Percentiles rank a stretch among this genome's conserved stretches.
phyloP scores from a whole-genome alignment of 2,888 invertebrate genomes.

The Xylophagus ater region DNA sequence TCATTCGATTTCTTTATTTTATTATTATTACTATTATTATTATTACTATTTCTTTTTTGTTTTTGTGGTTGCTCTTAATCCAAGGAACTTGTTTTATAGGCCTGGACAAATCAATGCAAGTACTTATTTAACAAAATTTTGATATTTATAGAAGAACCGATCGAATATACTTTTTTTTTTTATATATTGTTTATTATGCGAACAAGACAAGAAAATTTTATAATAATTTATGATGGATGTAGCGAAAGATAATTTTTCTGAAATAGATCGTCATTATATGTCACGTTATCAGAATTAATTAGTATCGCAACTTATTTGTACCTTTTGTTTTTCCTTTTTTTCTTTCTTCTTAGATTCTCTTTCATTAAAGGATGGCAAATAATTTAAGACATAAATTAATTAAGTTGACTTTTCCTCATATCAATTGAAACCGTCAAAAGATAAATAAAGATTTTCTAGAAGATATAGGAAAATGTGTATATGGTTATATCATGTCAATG shows the following conservation, averaged over 20 bases:
- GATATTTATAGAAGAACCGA: too few relatives aligned
- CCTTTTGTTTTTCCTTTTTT: not conserved
- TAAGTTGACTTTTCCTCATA: not conserved
- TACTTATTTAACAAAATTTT: too few relatives aligned
- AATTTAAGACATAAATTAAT: conserved; percentile 15
- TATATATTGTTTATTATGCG: too few relatives aligned
- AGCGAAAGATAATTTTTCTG: conserved; percentile 13
- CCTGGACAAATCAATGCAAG: too few relatives aligned
- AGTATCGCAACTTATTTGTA: conserved; percentile 10
- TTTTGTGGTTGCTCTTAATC: too few relatives aligned
- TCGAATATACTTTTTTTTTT: too few relatives aligned
- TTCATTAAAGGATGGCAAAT: conserved; percentile 7
- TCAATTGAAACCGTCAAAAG: not conserved
- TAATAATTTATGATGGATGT: conserved; percentile 13
- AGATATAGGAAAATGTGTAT: too few relatives aligned
- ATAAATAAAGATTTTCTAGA: not conserved
- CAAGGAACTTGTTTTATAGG: too few relatives aligned
- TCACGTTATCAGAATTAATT: conserved; percentile 18
- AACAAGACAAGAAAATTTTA: conserved; percentile 9
- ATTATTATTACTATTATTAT: too few relatives aligned
- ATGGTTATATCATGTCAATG: too few relatives aligned
- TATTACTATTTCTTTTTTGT: too few relatives aligned
- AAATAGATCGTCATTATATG: conserved; percentile 16
- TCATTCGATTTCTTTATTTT: too few relatives aligned
- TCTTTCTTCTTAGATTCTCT: not conserved